These are phyloP conservation scores for Syngnathus acus DNA, from an alignment of 2,797 vertebrate species.

Conservation along the genomic window DNA sequence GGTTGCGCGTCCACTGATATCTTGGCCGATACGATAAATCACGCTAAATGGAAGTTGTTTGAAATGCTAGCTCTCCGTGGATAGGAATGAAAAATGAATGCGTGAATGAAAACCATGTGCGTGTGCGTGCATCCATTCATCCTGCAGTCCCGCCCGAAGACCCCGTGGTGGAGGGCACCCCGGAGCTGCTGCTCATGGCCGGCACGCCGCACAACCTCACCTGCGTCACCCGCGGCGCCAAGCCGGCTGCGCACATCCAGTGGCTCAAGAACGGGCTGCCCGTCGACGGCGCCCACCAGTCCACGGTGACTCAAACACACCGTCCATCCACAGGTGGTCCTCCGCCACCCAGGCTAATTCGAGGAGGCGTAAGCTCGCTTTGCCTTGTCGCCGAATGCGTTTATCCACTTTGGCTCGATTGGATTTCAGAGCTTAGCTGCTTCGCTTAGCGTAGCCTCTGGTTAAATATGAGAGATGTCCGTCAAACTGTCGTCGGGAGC, in stretches of 20 bases:
- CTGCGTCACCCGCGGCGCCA: conserved; percentile 83
- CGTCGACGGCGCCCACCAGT: conserved; percentile 77
- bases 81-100: not conserved
- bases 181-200: conserved; percentile 82
- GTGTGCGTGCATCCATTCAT: conserved; percentile 4
- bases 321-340: not conserved
- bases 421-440: too few species aligned
- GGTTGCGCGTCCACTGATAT: not conserved
- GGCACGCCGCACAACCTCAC: conserved; percentile 85
- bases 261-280: conserved; percentile 82
- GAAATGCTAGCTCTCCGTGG: not conserved
- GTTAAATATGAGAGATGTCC: too few species aligned
- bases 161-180: conserved; percentile 80
- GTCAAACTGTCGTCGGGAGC: too few species aligned
- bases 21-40: too few species aligned
- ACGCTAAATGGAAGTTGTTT: not conserved
- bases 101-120: conserved; percentile 5
- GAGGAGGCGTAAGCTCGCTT: not conserved
- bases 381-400: too few species aligned
- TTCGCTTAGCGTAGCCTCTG: too few species aligned
- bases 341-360: not conserved
- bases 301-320: conserved; percentile 70
- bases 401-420: too few species aligned
- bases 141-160: conserved; percentile 85
- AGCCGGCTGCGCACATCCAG: conserved; percentile 82